Evolutionary conservation across 2,113 vertebrate species (phyloP).

Genomic region (Amazona guildingii): DNA sequence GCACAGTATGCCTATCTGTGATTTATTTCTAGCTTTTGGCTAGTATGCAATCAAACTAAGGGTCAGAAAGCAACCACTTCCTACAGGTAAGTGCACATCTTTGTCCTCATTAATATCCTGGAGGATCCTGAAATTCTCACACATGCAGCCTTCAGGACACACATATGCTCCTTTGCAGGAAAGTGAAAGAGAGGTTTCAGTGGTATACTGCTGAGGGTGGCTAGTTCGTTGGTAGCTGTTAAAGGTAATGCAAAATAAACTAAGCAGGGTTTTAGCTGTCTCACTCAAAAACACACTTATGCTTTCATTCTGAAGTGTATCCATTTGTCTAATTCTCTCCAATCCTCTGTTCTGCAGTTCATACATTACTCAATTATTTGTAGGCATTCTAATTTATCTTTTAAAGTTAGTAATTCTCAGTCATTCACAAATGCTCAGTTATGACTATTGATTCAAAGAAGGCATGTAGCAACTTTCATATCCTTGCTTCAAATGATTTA

Average conservation of each 20-base stretch:
- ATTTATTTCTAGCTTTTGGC: constrained; percentile 12
- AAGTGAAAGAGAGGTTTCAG: neutral
- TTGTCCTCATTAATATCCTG: neutral
- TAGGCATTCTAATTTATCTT: neutral
- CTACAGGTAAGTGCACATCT: neutral
- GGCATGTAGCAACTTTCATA: neutral
- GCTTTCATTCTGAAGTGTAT: neutral
- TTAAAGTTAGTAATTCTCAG: neutral
- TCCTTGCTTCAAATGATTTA: neutral
- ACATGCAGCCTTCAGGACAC: neutral
- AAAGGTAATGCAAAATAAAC: neutral
- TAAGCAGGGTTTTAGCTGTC: neutral
- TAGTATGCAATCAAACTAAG: neutral
- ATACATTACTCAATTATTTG: neutral
- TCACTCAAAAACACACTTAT: neutral
- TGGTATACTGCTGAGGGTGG: neutral
- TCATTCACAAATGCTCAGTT: neutral
- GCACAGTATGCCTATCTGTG: neutral
- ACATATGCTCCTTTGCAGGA: neutral
- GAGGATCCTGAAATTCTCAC: neutral
- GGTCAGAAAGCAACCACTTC: neutral
- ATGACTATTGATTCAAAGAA: neutral
- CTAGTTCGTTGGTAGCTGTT: neutral
- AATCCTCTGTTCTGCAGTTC: neutral
- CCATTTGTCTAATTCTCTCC: neutral